These are phyloP conservation scores for Ophion ellenae DNA, from an alignment of 2,888 invertebrate genomes.

Conservation along the genomic window DNA sequence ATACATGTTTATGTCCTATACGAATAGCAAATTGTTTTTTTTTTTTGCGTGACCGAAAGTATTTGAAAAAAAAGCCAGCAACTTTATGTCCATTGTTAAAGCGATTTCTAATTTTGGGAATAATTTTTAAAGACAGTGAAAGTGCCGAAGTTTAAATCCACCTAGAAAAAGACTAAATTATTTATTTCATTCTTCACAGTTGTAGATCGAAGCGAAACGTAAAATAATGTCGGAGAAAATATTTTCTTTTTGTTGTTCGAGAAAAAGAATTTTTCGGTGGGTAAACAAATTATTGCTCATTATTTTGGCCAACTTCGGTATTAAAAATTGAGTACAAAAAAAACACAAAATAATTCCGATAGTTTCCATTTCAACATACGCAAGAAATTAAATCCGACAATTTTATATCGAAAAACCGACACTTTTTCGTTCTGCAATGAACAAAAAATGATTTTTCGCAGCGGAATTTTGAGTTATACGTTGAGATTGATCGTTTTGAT, in stretches of 20 bases:
- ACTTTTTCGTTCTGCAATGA: not conserved
- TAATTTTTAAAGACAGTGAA: not conserved
- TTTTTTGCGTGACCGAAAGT: slow-evolving; percentile 66
- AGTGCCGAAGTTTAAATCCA: not conserved
- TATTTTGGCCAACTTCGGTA: too few species aligned
- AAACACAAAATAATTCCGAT: too few species aligned
- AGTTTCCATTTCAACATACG: not conserved
- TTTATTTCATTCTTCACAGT: not conserved
- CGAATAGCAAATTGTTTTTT: too few species aligned
- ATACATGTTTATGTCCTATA: too few species aligned
- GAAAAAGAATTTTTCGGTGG: not conserved
- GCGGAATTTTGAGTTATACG: not conserved
- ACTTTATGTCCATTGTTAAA: not conserved
- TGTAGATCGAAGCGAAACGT: not conserved
- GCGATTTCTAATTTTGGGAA: not conserved
- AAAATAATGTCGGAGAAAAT: not conserved
- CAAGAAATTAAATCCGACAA: not conserved
- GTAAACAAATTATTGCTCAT: not conserved
- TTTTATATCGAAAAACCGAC: not conserved
- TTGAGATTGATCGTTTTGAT: not conserved
- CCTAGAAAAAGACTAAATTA: not conserved
- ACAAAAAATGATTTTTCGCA: not conserved
- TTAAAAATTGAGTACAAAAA: too few species aligned
- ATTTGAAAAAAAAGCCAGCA: not conserved
- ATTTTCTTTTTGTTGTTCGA: too few species aligned